Evolutionary conservation across 2,888 invertebrate genomes (phyloP).

Genomic region (Cyclophora punctaria): DNA sequence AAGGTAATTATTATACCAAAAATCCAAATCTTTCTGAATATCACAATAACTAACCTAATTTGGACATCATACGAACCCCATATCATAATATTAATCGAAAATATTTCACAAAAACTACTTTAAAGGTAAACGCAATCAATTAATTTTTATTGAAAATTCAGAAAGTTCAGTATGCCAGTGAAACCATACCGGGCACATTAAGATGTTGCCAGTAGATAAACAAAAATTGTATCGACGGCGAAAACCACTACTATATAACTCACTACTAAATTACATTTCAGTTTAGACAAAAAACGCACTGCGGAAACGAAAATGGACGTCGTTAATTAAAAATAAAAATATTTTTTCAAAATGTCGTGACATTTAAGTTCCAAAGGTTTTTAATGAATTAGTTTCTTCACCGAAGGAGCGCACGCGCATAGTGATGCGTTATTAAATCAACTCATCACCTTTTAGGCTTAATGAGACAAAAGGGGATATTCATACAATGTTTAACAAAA

Average conservation of each 20-base stretch:
- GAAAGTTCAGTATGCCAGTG: conserved; percentile 21
- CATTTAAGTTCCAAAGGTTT: conserved; percentile 14
- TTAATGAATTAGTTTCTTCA: conserved; percentile 28
- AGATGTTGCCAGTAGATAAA: conserved; percentile 24
- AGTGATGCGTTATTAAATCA: conserved; percentile 46
- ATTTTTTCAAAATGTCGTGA: conserved; percentile 12
- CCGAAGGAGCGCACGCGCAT: conserved; percentile 1
- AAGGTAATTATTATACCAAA: too few species aligned
- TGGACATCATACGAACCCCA: too few species aligned
- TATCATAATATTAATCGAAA: too few species aligned
- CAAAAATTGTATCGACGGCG: conserved; percentile 11
- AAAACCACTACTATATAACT: conserved; percentile 13
- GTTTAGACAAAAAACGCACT: conserved; percentile 19
- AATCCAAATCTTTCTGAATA: too few species aligned
- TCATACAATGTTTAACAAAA: conserved; percentile 47
- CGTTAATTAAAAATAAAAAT: conserved; percentile 20
- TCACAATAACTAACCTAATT: too few species aligned
- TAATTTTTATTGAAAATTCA: conserved; percentile 13
- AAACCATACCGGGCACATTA: conserved; percentile 13
- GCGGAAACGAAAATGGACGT: conserved; percentile 8
- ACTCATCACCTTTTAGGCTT: conserved; percentile 49
- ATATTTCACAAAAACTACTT: too few species aligned
- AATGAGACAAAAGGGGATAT: conserved; percentile 66
- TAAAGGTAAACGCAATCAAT: conserved; percentile 3
- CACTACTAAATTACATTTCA: conserved; percentile 4